phyloP scores from a whole-genome alignment of 1,140 invertebrate genomes.

The Drosophila funebris region DNA sequence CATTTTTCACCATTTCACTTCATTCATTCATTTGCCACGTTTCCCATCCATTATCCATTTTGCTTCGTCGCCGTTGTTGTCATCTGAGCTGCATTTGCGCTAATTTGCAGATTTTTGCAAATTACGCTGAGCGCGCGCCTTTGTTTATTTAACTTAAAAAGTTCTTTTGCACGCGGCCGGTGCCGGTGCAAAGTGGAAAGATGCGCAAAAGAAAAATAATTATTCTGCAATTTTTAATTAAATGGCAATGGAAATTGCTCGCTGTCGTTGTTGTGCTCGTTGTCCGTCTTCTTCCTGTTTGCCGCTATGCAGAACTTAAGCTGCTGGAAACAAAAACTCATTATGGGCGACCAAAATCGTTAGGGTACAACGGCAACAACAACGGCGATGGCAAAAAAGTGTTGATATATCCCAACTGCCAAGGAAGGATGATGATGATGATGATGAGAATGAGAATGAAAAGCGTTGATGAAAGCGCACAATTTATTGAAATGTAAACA shows the following conservation, averaged over 20 bases:
- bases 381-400: constrained; percentile 37
- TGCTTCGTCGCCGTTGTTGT: constrained; percentile 21
- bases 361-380: constrained; percentile 34
- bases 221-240: constrained; percentile 82
- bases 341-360: constrained; percentile 76
- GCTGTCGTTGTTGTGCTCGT: constrained; percentile 22
- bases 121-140: constrained; percentile 58
- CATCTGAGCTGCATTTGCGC: constrained; percentile 66
- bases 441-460: no score
- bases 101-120: constrained; percentile 80
- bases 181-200: constrained; percentile 39
- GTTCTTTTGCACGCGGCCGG: constrained; percentile 22
- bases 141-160: constrained; percentile 78
- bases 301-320: constrained; percentile 63
- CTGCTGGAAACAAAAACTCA: constrained; percentile 80
- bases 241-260: constrained; percentile 78
- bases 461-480: constrained; percentile 52
- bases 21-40: background rate
- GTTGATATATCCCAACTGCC: constrained; percentile 61
- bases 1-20: constrained; percentile 22
- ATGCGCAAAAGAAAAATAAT: constrained; percentile 74
- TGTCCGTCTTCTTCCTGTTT: constrained; percentile 20
- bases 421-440: constrained; percentile 17
- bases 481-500: constrained; percentile 82
- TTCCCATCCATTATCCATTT: constrained; percentile 1